Evolutionary conservation across 2,113 vertebrate species (phyloP).

Genomic region (Protobothrops mucrosquamatus): DNA sequence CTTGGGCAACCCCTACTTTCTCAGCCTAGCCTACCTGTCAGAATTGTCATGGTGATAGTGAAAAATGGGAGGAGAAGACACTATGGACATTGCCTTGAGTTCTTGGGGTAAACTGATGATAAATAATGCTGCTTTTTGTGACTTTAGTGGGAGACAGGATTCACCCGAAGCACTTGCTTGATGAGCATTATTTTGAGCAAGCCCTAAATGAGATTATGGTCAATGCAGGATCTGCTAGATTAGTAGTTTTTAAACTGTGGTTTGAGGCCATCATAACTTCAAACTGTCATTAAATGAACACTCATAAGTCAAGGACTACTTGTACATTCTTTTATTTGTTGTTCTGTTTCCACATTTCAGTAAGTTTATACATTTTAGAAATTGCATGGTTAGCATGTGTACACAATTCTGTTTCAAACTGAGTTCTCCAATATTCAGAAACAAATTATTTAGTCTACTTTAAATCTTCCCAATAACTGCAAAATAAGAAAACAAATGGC

Average conservation of each 20-base stretch:
- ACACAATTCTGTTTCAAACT: neutral
- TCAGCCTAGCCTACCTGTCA: neutral
- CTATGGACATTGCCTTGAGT: neutral
- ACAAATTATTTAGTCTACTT: neutral
- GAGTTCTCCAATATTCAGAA: neutral
- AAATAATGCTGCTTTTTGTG: neutral
- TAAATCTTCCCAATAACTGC: neutral
- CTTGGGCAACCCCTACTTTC: neutral
- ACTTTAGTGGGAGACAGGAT: neutral
- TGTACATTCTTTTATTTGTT: neutral
- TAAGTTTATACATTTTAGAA: neutral
- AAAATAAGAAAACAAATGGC: neutral
- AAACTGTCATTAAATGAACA: neutral
- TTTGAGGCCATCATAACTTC: neutral
- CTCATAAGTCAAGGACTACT: neutral
- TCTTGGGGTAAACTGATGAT: neutral
- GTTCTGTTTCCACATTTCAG: neutral
- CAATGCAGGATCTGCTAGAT: neutral
- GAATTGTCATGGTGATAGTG: neutral
- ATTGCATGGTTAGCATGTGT: neutral
- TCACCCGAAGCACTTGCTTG: neutral
- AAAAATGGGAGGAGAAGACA: neutral
- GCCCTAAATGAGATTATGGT: neutral
- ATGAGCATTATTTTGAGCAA: neutral
- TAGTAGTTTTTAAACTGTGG: neutral